phyloP scores from a whole-genome alignment of 2,888 invertebrate species.

The Andrena flavipes region DNA sequence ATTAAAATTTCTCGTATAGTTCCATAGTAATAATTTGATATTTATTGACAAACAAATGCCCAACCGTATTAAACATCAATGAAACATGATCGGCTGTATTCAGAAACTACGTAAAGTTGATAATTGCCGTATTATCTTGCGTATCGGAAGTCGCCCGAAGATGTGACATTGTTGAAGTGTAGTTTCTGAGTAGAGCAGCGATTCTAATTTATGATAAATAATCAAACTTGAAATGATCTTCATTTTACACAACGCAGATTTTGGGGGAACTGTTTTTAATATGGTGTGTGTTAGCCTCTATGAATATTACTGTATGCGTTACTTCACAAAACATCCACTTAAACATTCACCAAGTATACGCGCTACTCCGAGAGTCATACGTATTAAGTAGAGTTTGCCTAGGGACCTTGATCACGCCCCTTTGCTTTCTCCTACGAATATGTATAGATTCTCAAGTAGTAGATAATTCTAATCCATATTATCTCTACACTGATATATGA shows the following conservation, averaged over 20 bases:
- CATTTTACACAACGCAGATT: conserved; percentile 4
- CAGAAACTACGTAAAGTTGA: conserved; percentile 38
- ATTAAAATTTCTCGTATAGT: conserved; percentile 54
- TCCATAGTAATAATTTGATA: conserved; percentile 74
- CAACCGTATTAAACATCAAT: conserved; percentile 69
- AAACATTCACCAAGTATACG: conserved; percentile 8
- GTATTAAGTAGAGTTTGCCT: conserved; percentile 67
- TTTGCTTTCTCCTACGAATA: conserved; percentile 62
- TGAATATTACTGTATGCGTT: conserved; percentile 11
- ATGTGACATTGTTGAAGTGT: background rate
- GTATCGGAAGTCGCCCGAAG: background rate
- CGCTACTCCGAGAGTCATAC: conserved; percentile 51
- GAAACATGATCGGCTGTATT: conserved; percentile 43
- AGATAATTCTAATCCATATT: conserved; percentile 13
- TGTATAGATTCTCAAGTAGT: conserved; percentile 38
- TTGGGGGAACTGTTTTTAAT: conserved; percentile 20
- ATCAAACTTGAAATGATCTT: conserved; percentile 13
- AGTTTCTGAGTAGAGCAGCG: conserved; percentile 56
- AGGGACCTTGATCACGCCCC: conserved; percentile 82
- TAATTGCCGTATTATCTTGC: background rate
- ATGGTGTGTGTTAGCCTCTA: background rate
- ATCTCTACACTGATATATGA: background rate
- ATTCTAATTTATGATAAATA: conserved; percentile 12
- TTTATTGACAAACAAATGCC: conserved; percentile 83
- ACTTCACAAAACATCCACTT: conserved; percentile 11